Conservation (phyloP, 2,113 vertebrate genomes). For the Otolemur garnettii region DNA sequence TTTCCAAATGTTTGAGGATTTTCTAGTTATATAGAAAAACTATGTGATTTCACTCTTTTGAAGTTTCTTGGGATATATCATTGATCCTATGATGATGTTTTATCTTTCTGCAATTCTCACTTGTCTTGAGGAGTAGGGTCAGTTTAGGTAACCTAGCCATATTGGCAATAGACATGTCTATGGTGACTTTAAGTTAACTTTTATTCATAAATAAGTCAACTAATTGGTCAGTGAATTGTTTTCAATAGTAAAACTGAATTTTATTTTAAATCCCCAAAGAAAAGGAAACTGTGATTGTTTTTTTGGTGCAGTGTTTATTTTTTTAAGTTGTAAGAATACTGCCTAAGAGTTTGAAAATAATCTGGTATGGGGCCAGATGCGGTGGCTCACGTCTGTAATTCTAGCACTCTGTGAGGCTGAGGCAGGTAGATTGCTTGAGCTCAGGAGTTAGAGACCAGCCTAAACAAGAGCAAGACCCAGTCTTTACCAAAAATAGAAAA, state of each 20-base stretch:
- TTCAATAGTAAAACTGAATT: neutral
- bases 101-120: constrained; percentile 4
- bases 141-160: neutral
- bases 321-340: neutral
- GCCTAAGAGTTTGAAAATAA: neutral
- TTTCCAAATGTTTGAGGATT: constrained; percentile 40
- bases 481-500: no score
- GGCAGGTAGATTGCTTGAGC: no score
- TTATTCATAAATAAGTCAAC: constrained; percentile 1
- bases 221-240: neutral
- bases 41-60: neutral
- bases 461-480: no score
- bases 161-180: neutral
- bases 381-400: neutral
- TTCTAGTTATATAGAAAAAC: constrained; percentile 28
- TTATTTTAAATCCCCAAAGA: neutral
- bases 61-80: neutral
- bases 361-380: no score
- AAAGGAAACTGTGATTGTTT: neutral
- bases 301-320: neutral
- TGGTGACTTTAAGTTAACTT: neutral
- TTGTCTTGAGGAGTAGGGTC: neutral
- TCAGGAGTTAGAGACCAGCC: no score
- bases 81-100: neutral
- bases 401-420: no score